phyloP scores from a whole-genome alignment of 2,113 vertebrate genomes.

The Neomonachus schauinslandi region DNA sequence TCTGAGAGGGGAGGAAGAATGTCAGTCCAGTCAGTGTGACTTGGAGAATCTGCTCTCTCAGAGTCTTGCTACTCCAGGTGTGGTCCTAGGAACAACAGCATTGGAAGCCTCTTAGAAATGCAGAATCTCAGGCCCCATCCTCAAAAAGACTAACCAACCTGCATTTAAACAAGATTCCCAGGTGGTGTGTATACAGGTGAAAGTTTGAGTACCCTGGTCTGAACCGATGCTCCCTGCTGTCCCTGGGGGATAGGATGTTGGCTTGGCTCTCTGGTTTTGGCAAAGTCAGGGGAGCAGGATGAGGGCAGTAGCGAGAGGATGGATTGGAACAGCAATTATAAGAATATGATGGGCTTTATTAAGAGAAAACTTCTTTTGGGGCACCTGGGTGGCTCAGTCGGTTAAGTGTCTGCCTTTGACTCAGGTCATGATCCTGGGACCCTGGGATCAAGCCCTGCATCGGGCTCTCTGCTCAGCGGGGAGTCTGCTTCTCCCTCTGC shows the following conservation, averaged over 20 bases:
- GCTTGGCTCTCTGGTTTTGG: neutral
- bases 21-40: neutral
- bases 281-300: neutral
- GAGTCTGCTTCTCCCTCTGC: neutral
- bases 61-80: neutral
- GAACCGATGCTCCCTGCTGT: neutral
- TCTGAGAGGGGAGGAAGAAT: neutral
- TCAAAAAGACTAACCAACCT: fast-evolving
- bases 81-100: neutral
- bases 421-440: neutral
- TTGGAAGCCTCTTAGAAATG: neutral
- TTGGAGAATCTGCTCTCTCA: neutral
- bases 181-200: neutral
- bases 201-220: neutral
- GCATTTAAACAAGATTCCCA: neutral
- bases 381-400: neutral
- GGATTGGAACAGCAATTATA: neutral
- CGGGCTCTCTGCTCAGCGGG: neutral
- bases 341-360: neutral
- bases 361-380: neutral
- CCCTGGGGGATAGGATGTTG: neutral
- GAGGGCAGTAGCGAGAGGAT: neutral
- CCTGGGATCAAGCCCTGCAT: neutral
- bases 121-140: no score
- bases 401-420: neutral